Conservation (phyloP, 2,888 invertebrate species). For the Rhagophthalmus giganteus region DNA sequence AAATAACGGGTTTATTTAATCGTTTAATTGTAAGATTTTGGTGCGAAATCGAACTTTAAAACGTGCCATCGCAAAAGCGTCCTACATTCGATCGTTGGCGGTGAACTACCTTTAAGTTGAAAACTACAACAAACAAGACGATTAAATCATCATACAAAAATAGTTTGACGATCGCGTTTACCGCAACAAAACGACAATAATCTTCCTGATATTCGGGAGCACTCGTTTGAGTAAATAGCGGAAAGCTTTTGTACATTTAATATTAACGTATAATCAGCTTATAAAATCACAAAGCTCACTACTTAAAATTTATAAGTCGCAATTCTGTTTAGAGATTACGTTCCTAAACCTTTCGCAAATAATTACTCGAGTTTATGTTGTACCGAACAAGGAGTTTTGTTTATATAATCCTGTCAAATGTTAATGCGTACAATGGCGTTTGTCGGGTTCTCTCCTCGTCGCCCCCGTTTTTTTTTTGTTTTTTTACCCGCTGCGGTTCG, state of each 20-base stretch:
- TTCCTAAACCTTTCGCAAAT: constrained; percentile 40
- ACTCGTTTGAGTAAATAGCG: constrained; percentile 17
- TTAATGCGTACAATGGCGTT: too few relatives aligned
- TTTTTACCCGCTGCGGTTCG: too few relatives aligned
- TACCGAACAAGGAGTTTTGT: too few relatives aligned
- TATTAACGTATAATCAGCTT: constrained; percentile 41
- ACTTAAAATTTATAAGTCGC: constrained; percentile 41
- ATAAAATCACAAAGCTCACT: constrained; percentile 39
- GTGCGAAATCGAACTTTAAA: too few relatives aligned
- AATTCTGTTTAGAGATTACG: constrained; percentile 43
- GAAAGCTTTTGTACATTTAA: constrained; percentile 35
- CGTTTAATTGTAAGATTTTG: too few relatives aligned
- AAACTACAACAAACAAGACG: background rate
- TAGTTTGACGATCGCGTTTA: too few relatives aligned
- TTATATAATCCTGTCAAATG: too few relatives aligned
- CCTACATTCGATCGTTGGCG: too few relatives aligned
- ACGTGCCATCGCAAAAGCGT: too few relatives aligned
- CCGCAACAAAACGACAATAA: constrained; percentile 14
- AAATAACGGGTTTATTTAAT: too few relatives aligned
- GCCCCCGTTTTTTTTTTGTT: too few relatives aligned
- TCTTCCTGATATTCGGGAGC: constrained; percentile 14
- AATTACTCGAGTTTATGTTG: constrained; percentile 22
- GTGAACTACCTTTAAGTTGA: background rate
- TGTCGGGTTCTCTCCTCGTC: too few relatives aligned
- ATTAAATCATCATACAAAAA: background rate